Conservation (phyloP, 2,113 vertebrate genomes). For the Enhydra lutris region DNA sequence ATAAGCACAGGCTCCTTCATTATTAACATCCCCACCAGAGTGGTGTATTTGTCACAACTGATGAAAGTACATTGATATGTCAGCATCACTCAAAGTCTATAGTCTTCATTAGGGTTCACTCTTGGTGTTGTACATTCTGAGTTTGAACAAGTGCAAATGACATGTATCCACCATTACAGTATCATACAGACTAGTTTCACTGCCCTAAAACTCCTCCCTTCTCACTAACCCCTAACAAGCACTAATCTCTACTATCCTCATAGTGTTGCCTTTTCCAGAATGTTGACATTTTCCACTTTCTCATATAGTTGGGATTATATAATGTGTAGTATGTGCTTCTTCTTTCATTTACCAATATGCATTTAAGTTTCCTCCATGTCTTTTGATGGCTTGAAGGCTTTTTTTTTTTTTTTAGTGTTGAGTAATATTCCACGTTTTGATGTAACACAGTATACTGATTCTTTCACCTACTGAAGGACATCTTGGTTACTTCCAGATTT, state of each 20-base stretch:
- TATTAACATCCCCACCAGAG: neutral
- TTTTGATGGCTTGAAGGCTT: neutral
- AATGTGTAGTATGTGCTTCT: neutral
- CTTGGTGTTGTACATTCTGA: neutral
- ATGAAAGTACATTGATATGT: neutral
- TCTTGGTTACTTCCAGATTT: neutral
- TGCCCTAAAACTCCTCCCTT: neutral
- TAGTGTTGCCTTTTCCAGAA: neutral
- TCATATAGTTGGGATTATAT: neutral
- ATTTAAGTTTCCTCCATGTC: neutral
- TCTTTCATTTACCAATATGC: neutral
- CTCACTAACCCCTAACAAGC: neutral
- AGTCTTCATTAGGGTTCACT: neutral
- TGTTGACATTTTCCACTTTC: neutral
- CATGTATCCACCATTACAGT: neutral
- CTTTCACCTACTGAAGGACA: neutral
- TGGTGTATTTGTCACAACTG: neutral
- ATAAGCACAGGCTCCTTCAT: neutral
- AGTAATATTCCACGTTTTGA: neutral
- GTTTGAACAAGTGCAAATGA: neutral
- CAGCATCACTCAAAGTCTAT: neutral
- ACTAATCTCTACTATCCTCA: neutral
- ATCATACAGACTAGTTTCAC: neutral
- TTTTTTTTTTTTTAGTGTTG: neutral
- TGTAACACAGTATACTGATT: neutral